Evolutionary conservation across 53 echinoderm and acorn worm genomes (phyloP).

Genomic region (Echinarachnius parma): DNA sequence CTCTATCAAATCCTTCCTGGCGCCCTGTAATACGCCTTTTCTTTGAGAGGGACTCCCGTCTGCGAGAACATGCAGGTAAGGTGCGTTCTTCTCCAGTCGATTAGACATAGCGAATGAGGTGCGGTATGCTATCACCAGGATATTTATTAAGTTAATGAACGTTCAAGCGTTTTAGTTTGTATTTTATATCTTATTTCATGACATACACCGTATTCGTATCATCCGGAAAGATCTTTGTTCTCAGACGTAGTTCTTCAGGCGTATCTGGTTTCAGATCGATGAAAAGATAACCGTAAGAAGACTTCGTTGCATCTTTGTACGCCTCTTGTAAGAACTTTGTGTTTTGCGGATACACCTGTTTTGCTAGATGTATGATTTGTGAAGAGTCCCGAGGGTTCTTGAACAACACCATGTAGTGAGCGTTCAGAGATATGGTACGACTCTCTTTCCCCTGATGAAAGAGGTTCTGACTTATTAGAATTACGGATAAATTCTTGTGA

Average conservation of each 20-base stretch:
- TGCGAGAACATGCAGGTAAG: conserved; percentile 61
- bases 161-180: too few relatives aligned
- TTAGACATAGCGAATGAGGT: conserved; percentile 12
- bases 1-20: conserved; percentile 47
- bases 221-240: conserved; percentile 49
- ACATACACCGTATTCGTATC: conserved; percentile 24
- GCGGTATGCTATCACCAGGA: neutral
- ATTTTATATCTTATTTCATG: too few relatives aligned
- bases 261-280: conserved; percentile 51
- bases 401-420: conserved; percentile 66
- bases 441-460: conserved; percentile 69
- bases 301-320: conserved; percentile 47
- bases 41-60: conserved; percentile 54
- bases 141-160: conserved; percentile 4
- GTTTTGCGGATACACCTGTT: conserved; percentile 76
- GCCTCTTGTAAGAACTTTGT: conserved; percentile 65
- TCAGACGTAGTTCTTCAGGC: conserved; percentile 33
- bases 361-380: conserved; percentile 68
- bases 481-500: conserved; percentile 71
- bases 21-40: conserved; percentile 56
- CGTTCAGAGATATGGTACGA: conserved; percentile 69
- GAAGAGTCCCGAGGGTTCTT: conserved; percentile 75
- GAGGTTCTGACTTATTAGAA: conserved; percentile 66
- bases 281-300: conserved; percentile 64
- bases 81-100: conserved; percentile 31